Base-by-base conservation (phyloP, 2,113 vertebrate genomes). In the Chaetodon auriga region DNA sequence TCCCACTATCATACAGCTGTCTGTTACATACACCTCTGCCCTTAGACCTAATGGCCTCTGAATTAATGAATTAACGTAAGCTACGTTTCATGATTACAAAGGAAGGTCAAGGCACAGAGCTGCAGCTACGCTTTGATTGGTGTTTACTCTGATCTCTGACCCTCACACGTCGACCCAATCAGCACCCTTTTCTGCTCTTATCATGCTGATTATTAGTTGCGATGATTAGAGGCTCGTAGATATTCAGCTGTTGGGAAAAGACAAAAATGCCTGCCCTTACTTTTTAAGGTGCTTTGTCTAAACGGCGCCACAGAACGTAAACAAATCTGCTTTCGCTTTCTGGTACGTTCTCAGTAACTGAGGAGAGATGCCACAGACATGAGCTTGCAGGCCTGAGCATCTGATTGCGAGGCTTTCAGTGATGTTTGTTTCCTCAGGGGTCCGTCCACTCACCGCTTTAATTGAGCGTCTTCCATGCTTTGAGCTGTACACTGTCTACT, bases 61-160 rank as follows among this genome's bases (percentile, higher is more conserved):
- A 15, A n/a, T n/a, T n/a, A n/a, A n/a, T n/a, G n/a, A 54, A 72
- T 65, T 23, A 2, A 80, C 64, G 69, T 53, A 61, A 53, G 48
- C 51, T 35, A 35, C 68, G 45, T 60, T 46, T 69, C 72, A 16
- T 64, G 38, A 62, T 82, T 16, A 65, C 16, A 75, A 18, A 16
- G 36, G 64, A 60, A 66, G 75, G 53, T 84, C 70, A 69, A 57
- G 35, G 38, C 54, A 7, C 53, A 11, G 53, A 53, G 75, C 60
- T 35, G 25, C 21, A 55, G 43, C 9, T 19, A 38, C 66, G 3
- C 43, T 65, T 41, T 66, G 69, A 84, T 79, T 82, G 64, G 75
- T 73, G 73, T 81, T 78, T n/a, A 30, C 69, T 48, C 69, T 71
- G 25, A 78, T 54, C 71, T 69, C 15, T 80, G 82, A 66, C 64